Evolutionary conservation across 30 jellyfish, hydroid and myxozoan species (phyloP), one percentile per base, ranked within the genome.

Genomic region (Nemopilema nomurai): DNA sequence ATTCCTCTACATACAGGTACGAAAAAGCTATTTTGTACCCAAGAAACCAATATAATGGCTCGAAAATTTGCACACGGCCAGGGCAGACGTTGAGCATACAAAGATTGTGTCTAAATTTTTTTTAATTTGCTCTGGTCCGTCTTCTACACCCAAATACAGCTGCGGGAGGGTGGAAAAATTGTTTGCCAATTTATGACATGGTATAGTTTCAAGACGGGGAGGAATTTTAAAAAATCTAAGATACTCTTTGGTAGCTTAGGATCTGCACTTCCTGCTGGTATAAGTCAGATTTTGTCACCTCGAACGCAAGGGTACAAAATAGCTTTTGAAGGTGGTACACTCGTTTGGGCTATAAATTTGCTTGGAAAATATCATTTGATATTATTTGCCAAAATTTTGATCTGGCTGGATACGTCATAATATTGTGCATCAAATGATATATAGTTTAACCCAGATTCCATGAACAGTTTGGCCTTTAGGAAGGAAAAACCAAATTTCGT

Each of bases 11-110:
- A 19, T 63, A 63, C 73, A 63, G 73, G 8, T 63, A 63, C 9
- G 73, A 63, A 63, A 63, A 63, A 63, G 73, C 73, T 63, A 63
- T 63, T 63, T 63, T 63, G 73, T 63, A 63, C 73, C 73, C 73
- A 19, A 19, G 27, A 9, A 63, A 7, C 30, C 73, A 63, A 19
- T 63, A 7, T 6, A 63, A 63, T 63, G 73, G 27, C 73, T 63
- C 73, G 18, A 63, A 63, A 63, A 63, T 63, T 63, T 63, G 73
- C 73, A 63, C 30, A 63, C 73, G 16, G n/a, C 73, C 30, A 63
- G 73, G 16, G 30, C 30, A 63, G 73, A 63, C n/a, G 27, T 63
- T 18, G 73, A 18, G 73, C n/a, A 63, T 7, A 21, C 73, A 24
- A 63, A 63, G 73, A 21, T 6, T 63, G 73, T 63, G 21, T 7